Evolutionary conservation across 2,797 vertebrate species (phyloP).

Genomic region (Gymnothorax javanicus): DNA sequence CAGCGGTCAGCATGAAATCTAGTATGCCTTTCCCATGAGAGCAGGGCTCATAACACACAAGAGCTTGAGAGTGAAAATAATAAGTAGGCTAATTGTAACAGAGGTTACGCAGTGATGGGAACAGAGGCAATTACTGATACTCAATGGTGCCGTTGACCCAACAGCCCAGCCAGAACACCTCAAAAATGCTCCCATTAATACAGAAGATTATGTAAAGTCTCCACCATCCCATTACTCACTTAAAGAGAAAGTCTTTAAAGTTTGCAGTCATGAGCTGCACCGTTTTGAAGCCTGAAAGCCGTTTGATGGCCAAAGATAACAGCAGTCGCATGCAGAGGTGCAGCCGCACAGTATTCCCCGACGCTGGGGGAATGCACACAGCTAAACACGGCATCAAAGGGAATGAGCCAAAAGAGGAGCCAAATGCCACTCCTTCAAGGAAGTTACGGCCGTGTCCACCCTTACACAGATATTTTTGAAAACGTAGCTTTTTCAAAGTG

Average conservation of each 20-base stretch:
- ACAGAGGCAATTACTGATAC: background rate
- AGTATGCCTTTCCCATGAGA: background rate
- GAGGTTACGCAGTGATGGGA: too few relatives aligned
- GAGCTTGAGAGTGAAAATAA: background rate
- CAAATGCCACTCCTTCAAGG: too few relatives aligned
- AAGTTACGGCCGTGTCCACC: too few relatives aligned
- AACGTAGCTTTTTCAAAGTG: too few relatives aligned
- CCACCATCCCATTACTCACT: background rate
- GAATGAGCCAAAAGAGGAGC: background rate
- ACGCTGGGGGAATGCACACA: background rate
- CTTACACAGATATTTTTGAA: too few relatives aligned
- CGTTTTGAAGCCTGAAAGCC: background rate
- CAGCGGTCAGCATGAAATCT: background rate
- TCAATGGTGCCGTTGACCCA: background rate
- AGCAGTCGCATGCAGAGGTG: background rate
- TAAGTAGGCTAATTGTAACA: background rate
- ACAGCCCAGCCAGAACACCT: background rate
- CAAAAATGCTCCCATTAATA: background rate
- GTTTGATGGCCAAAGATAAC: background rate
- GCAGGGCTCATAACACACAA: background rate
- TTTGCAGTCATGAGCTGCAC: background rate
- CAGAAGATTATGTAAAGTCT: background rate
- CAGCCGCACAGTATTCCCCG: too few relatives aligned
- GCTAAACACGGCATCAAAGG: background rate
- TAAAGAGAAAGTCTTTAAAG: background rate